Evolutionary conservation across 2,888 invertebrate species (phyloP).

Genomic region (Pollenia labialis): DNA sequence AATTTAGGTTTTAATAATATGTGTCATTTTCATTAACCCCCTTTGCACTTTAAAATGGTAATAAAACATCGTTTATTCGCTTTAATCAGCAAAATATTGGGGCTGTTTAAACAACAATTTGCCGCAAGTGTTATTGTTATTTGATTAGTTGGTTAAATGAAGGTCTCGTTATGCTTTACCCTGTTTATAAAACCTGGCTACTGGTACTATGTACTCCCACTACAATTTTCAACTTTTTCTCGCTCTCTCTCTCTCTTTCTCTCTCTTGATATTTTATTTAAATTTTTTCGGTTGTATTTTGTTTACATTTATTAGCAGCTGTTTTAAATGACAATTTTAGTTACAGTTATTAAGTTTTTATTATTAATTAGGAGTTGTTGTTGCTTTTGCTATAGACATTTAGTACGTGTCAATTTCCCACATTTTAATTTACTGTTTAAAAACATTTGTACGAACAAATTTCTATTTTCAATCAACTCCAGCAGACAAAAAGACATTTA

Average conservation of each 20-base stretch:
- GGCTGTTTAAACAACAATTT: slow-evolving; percentile 13
- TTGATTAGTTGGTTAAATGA: slow-evolving; percentile 60
- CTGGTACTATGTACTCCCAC: too few species aligned
- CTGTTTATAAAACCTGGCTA: neutral
- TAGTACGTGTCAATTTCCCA: slow-evolving; percentile 49
- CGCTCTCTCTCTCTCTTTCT: too few species aligned
- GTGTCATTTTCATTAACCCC: too few species aligned
- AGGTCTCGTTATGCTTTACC: slow-evolving; percentile 2
- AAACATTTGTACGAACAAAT: slow-evolving; percentile 53
- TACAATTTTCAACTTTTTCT: too few species aligned
- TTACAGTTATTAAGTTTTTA: neutral
- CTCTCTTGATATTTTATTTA: too few species aligned
- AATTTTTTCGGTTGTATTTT: neutral
- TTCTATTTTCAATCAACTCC: slow-evolving; percentile 18
- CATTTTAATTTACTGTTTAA: slow-evolving; percentile 62
- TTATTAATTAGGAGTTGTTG: neutral
- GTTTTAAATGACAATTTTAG: slow-evolving; percentile 43
- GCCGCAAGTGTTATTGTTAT: slow-evolving; percentile 56
- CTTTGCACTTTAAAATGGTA: too few species aligned
- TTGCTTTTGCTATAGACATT: slow-evolving; percentile 4
- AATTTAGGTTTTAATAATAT: too few species aligned
- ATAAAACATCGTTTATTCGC: slow-evolving; percentile 6
- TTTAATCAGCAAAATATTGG: slow-evolving; percentile 51
- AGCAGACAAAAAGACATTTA: slow-evolving; percentile 11
- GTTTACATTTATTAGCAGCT: slow-evolving; percentile 38